A percentile compares a stretch with the other conserved stretches of the same genome.
Evolutionary conservation across 2,888 invertebrate genomes (phyloP).

Genomic region (Sinhomidia bicolor): DNA sequence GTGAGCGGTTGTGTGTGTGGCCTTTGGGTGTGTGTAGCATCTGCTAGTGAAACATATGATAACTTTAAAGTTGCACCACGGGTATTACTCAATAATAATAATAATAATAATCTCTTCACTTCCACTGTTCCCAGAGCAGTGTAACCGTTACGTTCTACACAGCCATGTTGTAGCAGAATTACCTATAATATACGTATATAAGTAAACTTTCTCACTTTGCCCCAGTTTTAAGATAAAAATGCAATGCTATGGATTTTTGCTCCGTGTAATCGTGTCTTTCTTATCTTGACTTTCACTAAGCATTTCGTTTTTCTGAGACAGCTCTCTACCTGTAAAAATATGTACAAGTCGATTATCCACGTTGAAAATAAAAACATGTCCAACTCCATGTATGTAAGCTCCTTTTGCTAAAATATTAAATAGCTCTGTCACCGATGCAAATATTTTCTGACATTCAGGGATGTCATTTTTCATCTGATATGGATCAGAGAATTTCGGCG

Average conservation of each 20-base stretch:
- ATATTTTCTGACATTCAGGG: slow-evolving; percentile 34
- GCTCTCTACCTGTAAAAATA: too few relatives aligned
- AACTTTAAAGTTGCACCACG: not conserved
- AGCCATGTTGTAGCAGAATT: too few relatives aligned
- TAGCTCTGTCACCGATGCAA: not conserved
- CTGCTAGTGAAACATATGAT: slow-evolving; percentile 15
- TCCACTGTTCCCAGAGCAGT: too few relatives aligned
- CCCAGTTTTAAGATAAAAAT: not conserved
- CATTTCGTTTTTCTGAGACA: not conserved
- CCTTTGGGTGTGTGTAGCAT: slow-evolving; percentile 19
- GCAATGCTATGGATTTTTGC: not conserved
- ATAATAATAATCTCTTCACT: too few relatives aligned
- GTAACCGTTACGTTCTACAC: too few relatives aligned
- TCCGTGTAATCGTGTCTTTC: not conserved
- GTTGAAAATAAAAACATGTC: slow-evolving; percentile 4
- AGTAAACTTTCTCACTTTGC: not conserved
- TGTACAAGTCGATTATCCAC: too few relatives aligned
- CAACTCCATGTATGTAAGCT: not conserved
- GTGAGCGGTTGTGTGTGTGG: not conserved
- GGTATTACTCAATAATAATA: slow-evolving; percentile 18
- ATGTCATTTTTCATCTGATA: slow-evolving; percentile 33
- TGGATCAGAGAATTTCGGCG: slow-evolving; percentile 1
- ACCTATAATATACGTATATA: too few relatives aligned
- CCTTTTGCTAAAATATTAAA: slow-evolving; percentile 20
- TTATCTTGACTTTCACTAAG: not conserved